Conservation (phyloP, 2,888 invertebrate species). For the Heterodera filipjevi region DNA sequence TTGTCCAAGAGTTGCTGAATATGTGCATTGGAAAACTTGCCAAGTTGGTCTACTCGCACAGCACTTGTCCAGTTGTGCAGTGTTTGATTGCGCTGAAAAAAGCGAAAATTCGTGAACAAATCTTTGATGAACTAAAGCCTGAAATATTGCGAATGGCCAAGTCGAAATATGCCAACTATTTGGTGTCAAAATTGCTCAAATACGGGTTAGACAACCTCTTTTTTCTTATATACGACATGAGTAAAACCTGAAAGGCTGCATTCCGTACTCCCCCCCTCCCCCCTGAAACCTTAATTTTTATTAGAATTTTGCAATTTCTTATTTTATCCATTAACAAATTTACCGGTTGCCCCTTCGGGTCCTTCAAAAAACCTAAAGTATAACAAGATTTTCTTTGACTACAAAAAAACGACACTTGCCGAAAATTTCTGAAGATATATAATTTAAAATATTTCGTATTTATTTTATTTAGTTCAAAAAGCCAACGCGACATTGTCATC, state of each 20-base stretch:
- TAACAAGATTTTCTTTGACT: too few species aligned
- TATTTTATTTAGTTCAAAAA: constrained; percentile 53
- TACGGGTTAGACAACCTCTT: constrained; percentile 75
- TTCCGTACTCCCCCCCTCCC: too few species aligned
- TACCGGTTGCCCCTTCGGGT: too few species aligned
- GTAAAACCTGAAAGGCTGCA: too few species aligned
- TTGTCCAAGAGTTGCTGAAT: constrained; percentile 39
- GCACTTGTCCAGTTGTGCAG: constrained; percentile 85
- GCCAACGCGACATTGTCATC: constrained; percentile 69
- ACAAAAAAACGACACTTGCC: too few species aligned
- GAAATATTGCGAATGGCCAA: constrained; percentile 69
- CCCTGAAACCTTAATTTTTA: too few species aligned
- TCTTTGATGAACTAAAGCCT: constrained; percentile 78
- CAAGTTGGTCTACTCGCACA: constrained; percentile 71
- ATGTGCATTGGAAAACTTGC: constrained; percentile 67
- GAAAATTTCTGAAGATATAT: too few species aligned
- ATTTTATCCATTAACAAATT: too few species aligned
- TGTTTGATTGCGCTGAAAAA: constrained; percentile 77
- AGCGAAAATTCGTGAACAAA: constrained; percentile 69
- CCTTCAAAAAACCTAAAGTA: too few species aligned
- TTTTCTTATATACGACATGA: too few species aligned
- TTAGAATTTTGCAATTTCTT: too few species aligned
- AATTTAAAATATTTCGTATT: too few species aligned
- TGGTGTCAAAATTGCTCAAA: constrained; percentile 75
- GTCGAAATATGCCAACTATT: constrained; percentile 70